Evolutionary conservation across 2,888 invertebrate species (phyloP).

Genomic region (Tupiocoris notatus): DNA sequence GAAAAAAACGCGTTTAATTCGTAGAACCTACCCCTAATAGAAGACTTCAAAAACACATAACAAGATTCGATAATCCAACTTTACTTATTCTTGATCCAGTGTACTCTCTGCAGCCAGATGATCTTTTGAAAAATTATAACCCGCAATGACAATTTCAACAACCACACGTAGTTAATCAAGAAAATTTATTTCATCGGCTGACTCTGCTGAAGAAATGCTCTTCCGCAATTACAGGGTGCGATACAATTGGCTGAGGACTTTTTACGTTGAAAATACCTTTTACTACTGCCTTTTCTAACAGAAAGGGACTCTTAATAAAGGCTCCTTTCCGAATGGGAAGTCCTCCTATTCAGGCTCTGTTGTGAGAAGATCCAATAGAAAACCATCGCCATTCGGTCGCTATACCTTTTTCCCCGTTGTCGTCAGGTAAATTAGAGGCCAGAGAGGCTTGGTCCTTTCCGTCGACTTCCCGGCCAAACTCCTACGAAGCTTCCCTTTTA

Average conservation of each 20-base stretch:
- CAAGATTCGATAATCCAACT: no score
- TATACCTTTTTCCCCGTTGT: neutral
- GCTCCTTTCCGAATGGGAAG: neutral
- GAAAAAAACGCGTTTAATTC: no score
- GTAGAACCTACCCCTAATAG: no score
- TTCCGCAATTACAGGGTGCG: neutral
- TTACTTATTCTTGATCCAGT: no score
- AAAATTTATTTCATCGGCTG: no score
- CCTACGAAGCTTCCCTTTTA: neutral
- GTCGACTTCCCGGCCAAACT: neutral
- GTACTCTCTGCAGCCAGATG: no score
- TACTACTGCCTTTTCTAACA: neutral
- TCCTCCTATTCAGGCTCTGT: neutral
- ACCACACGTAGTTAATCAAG: no score
- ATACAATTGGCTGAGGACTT: neutral
- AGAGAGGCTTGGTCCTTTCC: neutral
- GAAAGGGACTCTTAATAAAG: neutral
- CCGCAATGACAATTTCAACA: no score
- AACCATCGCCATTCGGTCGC: neutral
- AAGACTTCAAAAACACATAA: no score
- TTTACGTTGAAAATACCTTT: neutral
- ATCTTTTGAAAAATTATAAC: no score
- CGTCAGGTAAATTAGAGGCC: neutral
- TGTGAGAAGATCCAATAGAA: neutral
- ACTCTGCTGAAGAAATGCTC: neutral